Base-by-base conservation (phyloP, 2,113 vertebrate species). In the Cottus gobio region DNA sequence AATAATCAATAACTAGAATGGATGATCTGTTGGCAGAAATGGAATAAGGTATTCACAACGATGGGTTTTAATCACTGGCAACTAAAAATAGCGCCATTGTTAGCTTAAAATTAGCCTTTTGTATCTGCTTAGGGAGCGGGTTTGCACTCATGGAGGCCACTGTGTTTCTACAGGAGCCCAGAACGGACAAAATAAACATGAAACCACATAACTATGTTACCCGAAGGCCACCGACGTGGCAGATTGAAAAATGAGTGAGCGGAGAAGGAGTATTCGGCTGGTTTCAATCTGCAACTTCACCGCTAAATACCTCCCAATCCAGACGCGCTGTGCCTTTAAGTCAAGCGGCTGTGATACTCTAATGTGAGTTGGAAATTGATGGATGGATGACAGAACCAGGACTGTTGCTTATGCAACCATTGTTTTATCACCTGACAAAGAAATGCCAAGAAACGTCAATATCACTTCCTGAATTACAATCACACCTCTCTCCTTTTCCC, bases 401-500 rank as follows among this genome's bases (percentile, higher is more conserved):
- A 48, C 34, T 16, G 28, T 36, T 69, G 28, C 75, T 71, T 48
- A 77, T 79, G 82, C 88, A 65, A 85, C 68, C 84, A 89, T 83
- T 67, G 67, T 79, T 80, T 86, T 82, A 68, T 76, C 48, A 39
- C 44, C n/a, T 71, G 71, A 74, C 42, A 22, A 39, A 61, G 74
- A 74, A 73, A 80, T 72, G 67, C 28, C n/a, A n/a, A 42, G 60
- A 80, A 80, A 57, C 74, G 52, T 50, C 64, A 24, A 76, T 82
- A 89, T 22, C 6, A 22, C 57, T 66, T 80, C 68, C 80, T 86
- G 80, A 88, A 85, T 87, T 73, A 74, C 72, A 82, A 86, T 86
- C 72, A 61, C 79, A 63, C 46, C 70, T 78, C 44, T 64, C 54
- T 82, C 52, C 71, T 57, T 63, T 78, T 64, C 13, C 42, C 13